Percentiles rank a stretch among this genome's conserved stretches.
phyloP scores from a whole-genome alignment of 2,113 vertebrate genomes.

The Rhodinocichla rosea region DNA sequence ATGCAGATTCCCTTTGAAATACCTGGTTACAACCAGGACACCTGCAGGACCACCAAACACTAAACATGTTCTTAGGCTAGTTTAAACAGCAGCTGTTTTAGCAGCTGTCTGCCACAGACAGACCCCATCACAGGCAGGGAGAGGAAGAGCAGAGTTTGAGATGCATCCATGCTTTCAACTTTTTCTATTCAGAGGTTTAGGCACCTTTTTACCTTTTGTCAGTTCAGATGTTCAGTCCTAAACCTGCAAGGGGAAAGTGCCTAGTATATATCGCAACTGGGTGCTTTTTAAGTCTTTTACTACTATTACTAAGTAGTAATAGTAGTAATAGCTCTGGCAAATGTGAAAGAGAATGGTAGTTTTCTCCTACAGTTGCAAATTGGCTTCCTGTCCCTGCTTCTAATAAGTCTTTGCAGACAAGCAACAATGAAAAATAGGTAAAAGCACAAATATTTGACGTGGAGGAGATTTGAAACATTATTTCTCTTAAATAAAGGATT shows the following conservation, averaged over 20 bases:
- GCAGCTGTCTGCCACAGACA: not conserved
- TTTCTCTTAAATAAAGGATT: not conserved
- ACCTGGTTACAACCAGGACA: not conserved
- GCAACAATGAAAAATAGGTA: not conserved
- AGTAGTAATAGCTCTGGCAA: not conserved
- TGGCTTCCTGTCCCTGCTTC: not conserved
- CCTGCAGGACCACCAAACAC: not conserved
- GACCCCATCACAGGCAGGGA: rapidly evolving
- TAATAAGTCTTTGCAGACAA: not conserved
- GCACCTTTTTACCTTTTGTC: not conserved
- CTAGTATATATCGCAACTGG: not conserved
- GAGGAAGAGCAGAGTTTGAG: not conserved
- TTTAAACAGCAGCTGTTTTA: not conserved
- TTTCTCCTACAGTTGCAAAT: not conserved
- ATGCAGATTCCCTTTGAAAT: not conserved
- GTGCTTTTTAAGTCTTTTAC: not conserved
- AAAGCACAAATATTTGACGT: not conserved
- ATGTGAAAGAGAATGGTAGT: not conserved
- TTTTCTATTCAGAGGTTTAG: not conserved
- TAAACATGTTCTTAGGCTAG: not conserved
- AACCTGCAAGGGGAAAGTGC: not conserved
- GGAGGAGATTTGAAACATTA: not conserved
- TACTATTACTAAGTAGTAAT: not conserved
- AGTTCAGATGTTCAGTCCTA: not conserved
- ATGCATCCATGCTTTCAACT: rapidly evolving